These are phyloP conservation scores for Chiloscyllium punctatum DNA, from an alignment of 2,797 vertebrate species.

Conservation along the genomic window DNA sequence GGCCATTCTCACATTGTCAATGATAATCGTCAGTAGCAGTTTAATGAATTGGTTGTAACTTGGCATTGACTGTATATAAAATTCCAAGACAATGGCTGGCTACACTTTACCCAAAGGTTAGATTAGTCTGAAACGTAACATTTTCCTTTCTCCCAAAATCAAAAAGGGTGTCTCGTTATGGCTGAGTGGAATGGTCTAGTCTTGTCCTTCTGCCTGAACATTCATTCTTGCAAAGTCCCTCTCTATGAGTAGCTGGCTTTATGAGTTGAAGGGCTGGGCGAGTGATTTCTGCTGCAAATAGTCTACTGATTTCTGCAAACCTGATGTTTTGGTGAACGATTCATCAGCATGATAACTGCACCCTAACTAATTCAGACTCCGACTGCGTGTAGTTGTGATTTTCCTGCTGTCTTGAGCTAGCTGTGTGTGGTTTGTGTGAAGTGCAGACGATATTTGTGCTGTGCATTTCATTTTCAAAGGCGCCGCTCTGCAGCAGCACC, in stretches of 20 bases:
- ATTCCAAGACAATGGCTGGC: neutral
- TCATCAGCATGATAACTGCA: neutral
- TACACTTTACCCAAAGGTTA: neutral
- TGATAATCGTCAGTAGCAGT: neutral
- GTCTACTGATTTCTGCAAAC: neutral
- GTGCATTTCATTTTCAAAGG: conserved; percentile 16
- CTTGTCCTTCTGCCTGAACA: neutral
- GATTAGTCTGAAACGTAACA: neutral
- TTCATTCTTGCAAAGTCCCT: neutral
- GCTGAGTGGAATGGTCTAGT: neutral
- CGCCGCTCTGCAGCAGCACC: neutral
- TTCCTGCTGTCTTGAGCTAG: neutral
- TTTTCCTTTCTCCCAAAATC: neutral
- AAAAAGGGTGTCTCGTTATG: neutral
- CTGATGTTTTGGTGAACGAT: neutral
- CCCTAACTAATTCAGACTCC: neutral
- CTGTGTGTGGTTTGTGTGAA: conserved; percentile 25
- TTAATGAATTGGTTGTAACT: neutral
- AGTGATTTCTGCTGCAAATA: neutral
- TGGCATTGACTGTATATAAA: neutral
- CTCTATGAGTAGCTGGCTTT: neutral
- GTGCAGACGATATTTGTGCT: neutral
- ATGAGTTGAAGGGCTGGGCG: neutral
- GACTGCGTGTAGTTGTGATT: neutral
- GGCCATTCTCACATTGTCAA: neutral